Conservation (phyloP, 2,888 invertebrate genomes). For the Drosophila nr. perissopoda region DNA sequence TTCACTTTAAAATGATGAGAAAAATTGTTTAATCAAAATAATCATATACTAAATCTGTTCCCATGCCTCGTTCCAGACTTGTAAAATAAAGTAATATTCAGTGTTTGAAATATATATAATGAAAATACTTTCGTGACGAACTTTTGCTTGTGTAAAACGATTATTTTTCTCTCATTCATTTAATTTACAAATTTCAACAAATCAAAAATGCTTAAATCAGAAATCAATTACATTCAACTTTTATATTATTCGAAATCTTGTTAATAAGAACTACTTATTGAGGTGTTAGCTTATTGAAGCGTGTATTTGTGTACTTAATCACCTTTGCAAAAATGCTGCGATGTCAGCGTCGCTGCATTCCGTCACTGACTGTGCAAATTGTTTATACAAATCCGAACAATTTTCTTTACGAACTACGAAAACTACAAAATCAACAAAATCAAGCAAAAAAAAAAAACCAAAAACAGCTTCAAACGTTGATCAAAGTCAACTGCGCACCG, state of each 20-base stretch:
- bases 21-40: not conserved
- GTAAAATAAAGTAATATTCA: not conserved
- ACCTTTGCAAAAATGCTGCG: conserved; percentile 23
- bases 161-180: not conserved
- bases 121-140: not conserved
- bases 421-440: conserved; percentile 15
- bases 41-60: not conserved
- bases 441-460: not conserved
- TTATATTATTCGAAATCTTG: conserved; percentile 2
- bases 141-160: not conserved
- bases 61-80: not conserved
- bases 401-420: conserved; percentile 36
- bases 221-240: not conserved
- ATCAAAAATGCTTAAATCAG: not conserved
- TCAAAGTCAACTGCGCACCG: conserved; percentile 78
- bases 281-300: conserved; percentile 1
- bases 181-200: not conserved
- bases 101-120: not conserved
- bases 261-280: conserved; percentile 6
- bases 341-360: conserved; percentile 30
- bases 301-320: conserved; percentile 16
- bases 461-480: conserved; percentile 45
- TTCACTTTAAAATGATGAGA: not conserved
- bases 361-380: conserved; percentile 35
- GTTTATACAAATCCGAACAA: conserved; percentile 60